Base-by-base conservation (phyloP, 2,888 invertebrate species). In the Osedax fenrisi region DNA sequence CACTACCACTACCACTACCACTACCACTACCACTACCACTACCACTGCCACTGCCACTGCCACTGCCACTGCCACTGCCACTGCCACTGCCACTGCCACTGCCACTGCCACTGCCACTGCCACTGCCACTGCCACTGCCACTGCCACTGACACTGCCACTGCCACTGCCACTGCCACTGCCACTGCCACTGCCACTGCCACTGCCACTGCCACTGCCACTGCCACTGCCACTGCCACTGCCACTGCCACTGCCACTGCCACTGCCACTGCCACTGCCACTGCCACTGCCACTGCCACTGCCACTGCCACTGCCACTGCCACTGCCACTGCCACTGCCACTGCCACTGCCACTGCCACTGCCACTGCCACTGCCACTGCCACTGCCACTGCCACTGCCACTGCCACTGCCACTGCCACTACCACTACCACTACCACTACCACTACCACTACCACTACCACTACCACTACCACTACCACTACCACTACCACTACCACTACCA, bases 21-120 rank as follows among this genome's bases (percentile, higher is more conserved):
- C 2, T 3, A 61, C 3, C 61, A 61, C 61, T 3, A 61, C 61
- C 61, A 61, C 61, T 61, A 61, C 61, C 61, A 61, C 61, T 61
- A 61, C 2, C 61, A 61, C 61, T 61, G 22, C 61, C 61, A 61
- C 2, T 61, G 22, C 61, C 61, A 61, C 61, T 61, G 22, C 61
- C 61, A 61, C 61, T 61, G 22, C 61, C 61, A 61, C 2, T 61
- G 22, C 61, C 61, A 61, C 61, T 61, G 22, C 61, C 27, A 71
- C 68, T 69, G 69, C 74, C 22, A 27, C 68, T 74, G 56, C 74
- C 23, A 27, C 69, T 71, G 56, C 74, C 27, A 27, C 74, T 74
- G 21, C 74, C 22, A 27, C 74, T 74, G 69, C 71, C 25, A 26
- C 61, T 61, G 22, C 61, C 61, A 61, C 2, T 2, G 22, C 61